These are phyloP conservation scores for Centropyge bicolor DNA, from an alignment of 2,797 vertebrate genomes.

Conservation along the genomic window DNA sequence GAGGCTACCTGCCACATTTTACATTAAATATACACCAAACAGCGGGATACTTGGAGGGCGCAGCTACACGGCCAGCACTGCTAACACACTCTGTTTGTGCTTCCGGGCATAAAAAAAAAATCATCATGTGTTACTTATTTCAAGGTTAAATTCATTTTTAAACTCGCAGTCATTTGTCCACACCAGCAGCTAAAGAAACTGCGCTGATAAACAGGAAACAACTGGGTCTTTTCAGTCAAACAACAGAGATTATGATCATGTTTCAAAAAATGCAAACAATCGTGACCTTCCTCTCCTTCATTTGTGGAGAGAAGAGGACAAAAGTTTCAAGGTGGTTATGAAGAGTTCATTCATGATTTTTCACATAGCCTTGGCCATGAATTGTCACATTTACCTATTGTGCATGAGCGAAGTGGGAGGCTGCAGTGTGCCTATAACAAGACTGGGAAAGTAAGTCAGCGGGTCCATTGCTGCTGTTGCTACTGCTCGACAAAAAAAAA, in stretches of 20 bases:
- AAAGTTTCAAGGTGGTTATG: not conserved
- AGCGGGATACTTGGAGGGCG: not conserved
- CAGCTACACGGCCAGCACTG: not conserved
- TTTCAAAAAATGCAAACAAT: not conserved
- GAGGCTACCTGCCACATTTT: conserved; percentile 2
- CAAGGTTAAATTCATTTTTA: not conserved
- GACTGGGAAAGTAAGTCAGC: conserved; percentile 42
- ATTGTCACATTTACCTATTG: conserved; percentile 13
- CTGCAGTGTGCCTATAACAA: conserved; percentile 31
- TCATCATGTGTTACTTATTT: not conserved
- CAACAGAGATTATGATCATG: not conserved
- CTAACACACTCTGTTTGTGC: not conserved
- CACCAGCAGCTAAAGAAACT: not conserved
- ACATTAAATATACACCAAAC: conserved; percentile 16
- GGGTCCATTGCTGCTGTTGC: conserved; percentile 65
- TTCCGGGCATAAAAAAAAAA: not conserved
- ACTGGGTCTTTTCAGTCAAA: not conserved
- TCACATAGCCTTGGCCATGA: conserved; percentile 10
- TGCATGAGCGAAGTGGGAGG: not conserved
- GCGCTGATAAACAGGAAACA: not conserved
- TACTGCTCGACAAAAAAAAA: conserved; percentile 62
- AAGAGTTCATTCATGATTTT: not conserved
- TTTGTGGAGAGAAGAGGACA: not conserved
- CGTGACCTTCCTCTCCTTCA: not conserved
- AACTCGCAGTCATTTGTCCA: not conserved